phyloP scores from a whole-genome alignment of 2,888 invertebrate genomes.

The Carabus problematicus region DNA sequence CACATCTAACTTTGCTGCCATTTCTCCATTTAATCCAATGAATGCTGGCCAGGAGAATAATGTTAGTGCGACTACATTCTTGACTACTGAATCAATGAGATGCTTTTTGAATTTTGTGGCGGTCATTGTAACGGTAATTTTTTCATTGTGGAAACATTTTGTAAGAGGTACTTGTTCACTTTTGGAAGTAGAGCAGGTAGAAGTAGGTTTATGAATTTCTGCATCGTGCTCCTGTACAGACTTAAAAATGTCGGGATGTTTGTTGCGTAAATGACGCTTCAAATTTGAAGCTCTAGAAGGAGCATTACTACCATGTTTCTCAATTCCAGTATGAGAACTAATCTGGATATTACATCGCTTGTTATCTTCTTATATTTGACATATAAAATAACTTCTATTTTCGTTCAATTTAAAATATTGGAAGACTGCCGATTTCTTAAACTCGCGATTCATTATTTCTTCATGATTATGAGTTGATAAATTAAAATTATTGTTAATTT shows the following conservation, averaged over 20 bases:
- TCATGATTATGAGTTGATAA: too few species aligned
- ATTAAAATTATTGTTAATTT: too few species aligned
- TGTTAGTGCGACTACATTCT: slow-evolving; percentile 8
- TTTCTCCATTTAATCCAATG: slow-evolving; percentile 7
- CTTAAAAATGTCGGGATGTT: slow-evolving; percentile 8
- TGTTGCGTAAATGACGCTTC: slow-evolving; percentile 9
- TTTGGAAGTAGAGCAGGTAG: slow-evolving; percentile 4
- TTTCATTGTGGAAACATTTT: slow-evolving; percentile 7
- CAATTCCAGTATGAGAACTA: slow-evolving; percentile 3
- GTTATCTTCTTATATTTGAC: slow-evolving; percentile 2
- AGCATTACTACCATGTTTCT: slow-evolving; percentile 13
- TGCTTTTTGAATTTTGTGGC: slow-evolving; percentile 1
- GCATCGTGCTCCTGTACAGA: slow-evolving; percentile 4
- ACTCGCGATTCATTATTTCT: slow-evolving; percentile 10
- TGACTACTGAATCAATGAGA: slow-evolving; percentile 3
- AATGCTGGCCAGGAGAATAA: slow-evolving; percentile 1
- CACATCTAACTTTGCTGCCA: slow-evolving; percentile 1
- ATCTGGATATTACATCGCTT: slow-evolving; percentile 11
- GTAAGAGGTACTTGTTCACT: neutral
- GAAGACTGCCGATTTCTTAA: slow-evolving; percentile 4
- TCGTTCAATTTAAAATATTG: slow-evolving; percentile 9
- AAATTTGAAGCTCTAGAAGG: slow-evolving; percentile 15
- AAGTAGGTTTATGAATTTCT: neutral
- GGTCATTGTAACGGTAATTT: slow-evolving; percentile 8
- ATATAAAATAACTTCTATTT: neutral